Evolutionary conservation across 2,113 vertebrate genomes (phyloP).

Genomic region (Talpa occidentalis): DNA sequence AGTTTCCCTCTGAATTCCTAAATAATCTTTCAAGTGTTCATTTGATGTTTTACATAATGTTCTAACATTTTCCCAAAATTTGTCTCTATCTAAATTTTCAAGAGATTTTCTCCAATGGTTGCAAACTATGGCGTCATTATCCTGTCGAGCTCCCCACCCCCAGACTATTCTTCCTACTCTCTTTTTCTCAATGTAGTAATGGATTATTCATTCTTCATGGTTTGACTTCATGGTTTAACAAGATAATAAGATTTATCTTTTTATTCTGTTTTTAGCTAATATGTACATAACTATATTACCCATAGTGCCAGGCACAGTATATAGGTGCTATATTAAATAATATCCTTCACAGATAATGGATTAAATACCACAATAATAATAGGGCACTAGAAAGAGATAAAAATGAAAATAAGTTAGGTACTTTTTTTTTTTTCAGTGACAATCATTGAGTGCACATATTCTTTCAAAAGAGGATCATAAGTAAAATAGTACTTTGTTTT

Average conservation of each 20-base stretch:
- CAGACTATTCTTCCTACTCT: background rate
- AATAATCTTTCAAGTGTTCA: background rate
- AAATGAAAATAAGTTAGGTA: background rate
- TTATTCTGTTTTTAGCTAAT: no score
- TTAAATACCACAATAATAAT: background rate
- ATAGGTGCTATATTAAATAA: background rate
- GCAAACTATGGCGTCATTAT: background rate
- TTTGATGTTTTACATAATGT: no score
- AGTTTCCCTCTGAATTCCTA: background rate
- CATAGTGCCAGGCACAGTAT: background rate
- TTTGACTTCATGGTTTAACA: background rate
- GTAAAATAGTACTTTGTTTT: background rate
- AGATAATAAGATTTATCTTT: no score
- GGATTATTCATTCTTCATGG: background rate
- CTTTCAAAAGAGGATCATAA: background rate
- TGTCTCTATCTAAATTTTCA: background rate
- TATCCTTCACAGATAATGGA: background rate
- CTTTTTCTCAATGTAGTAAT: background rate
- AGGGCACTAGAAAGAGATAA: background rate
- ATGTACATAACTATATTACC: background rate
- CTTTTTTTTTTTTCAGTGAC: background rate
- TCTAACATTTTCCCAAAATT: background rate
- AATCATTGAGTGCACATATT: background rate
- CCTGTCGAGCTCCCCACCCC: background rate
- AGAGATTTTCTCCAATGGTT: background rate